These are phyloP conservation scores for Rhinoptilus africanus DNA, from an alignment of 2,113 vertebrate genomes.

Conservation along the genomic window DNA sequence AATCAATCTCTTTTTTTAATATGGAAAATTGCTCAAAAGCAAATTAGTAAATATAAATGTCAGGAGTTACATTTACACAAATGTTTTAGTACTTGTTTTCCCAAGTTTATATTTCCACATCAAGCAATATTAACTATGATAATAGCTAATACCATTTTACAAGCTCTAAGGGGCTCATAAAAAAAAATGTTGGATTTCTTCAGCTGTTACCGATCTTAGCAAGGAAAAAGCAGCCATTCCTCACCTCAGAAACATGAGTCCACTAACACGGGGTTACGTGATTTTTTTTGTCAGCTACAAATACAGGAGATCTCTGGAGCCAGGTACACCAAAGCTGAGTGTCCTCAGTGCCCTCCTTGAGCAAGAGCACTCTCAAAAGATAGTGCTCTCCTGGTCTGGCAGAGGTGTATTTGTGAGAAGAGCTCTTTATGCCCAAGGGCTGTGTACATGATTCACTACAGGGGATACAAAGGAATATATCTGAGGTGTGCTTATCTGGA, in stretches of 20 bases:
- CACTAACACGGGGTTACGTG: not conserved
- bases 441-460: not conserved
- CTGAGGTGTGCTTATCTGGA: not conserved
- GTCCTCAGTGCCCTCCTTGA: not conserved
- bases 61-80: constrained; percentile 42
- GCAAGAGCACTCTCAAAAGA: not conserved
- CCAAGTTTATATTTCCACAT: constrained; percentile 51
- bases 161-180: constrained; percentile 8
- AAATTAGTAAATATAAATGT: constrained; percentile 52
- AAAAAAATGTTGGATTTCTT: constrained; percentile 33
- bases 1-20: constrained; percentile 48
- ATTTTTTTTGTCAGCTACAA: not conserved
- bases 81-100: constrained; percentile 53
- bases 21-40: constrained; percentile 25
- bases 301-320: not conserved
- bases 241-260: not conserved
- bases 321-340: not conserved
- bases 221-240: not conserved
- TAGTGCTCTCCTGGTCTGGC: not conserved
- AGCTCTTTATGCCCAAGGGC: not conserved
- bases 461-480: not conserved
- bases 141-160: constrained; percentile 35
- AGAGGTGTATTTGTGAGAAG: not conserved
- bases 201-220: constrained; percentile 19
- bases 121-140: constrained; percentile 46